phyloP scores from a whole-genome alignment of 1,140 invertebrate species.

The Trichomalopsis sarcophagae region DNA sequence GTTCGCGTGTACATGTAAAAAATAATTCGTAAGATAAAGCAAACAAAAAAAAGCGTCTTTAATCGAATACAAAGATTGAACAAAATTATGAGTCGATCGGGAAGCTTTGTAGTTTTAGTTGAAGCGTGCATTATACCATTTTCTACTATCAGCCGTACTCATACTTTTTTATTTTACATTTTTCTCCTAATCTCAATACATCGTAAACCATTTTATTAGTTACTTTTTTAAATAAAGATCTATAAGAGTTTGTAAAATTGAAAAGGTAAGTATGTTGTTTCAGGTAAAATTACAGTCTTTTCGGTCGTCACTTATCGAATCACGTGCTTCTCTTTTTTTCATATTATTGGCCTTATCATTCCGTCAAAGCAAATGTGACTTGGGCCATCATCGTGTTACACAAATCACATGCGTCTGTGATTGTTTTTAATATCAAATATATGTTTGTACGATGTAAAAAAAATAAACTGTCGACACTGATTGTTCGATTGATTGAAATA shows the following conservation, averaged over 20 bases:
- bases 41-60: conserved; percentile 39
- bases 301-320: conserved; percentile 30
- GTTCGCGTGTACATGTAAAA: conserved; percentile 53
- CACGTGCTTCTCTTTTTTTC: conserved; percentile 45
- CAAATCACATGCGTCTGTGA: conserved; percentile 50
- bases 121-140: conserved; percentile 48
- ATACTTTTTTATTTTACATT: conserved; percentile 36
- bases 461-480: conserved; percentile 46
- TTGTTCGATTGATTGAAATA: conserved; percentile 39
- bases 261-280: conserved; percentile 50
- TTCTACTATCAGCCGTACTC: conserved; percentile 45
- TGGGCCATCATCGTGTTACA: conserved; percentile 41
- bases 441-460: conserved; percentile 50
- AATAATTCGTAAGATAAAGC: conserved; percentile 48
- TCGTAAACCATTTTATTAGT: conserved; percentile 31
- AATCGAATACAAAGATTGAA: conserved; percentile 43
- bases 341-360: conserved; percentile 47
- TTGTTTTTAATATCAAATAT: conserved; percentile 52
- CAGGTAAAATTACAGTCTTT: conserved; percentile 45
- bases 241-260: conserved; percentile 26
- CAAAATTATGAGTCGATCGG: conserved; percentile 48
- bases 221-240: neutral
- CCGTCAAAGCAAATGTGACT: conserved; percentile 26
- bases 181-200: neutral
- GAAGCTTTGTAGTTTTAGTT: conserved; percentile 53